Conservation (phyloP, 1,140 invertebrate species). For the Drosophila ohnishii region DNA sequence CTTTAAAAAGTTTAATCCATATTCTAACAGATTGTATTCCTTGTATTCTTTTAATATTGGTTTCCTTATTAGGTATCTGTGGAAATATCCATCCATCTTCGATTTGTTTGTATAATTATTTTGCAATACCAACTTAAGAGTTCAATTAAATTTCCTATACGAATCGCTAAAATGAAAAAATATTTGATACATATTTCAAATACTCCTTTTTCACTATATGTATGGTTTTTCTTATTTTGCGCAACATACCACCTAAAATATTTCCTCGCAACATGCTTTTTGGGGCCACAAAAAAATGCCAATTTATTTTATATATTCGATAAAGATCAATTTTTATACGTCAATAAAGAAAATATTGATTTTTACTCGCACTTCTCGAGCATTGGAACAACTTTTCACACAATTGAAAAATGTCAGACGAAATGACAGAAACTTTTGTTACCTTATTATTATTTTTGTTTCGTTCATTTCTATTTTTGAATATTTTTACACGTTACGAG, state of each 20-base stretch:
- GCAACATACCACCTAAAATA: not conserved
- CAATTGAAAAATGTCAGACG: conserved; percentile 41
- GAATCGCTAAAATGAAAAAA: not conserved
- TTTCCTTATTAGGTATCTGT: no score
- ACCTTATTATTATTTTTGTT: conserved; percentile 45
- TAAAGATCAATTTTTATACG: conserved; percentile 35
- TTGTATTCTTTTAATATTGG: no score
- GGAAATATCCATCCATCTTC: not conserved
- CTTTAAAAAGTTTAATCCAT: not conserved
- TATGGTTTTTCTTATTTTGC: not conserved
- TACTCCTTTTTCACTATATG: not conserved
- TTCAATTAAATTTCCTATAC: not conserved
- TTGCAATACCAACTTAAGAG: not conserved
- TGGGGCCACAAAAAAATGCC: conserved; percentile 14
- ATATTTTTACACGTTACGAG: conserved; percentile 37
- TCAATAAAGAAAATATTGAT: conserved; percentile 48
- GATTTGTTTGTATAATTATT: not conserved
- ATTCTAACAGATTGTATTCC: not conserved
- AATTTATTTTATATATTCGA: conserved; percentile 35
- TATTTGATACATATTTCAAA: not conserved
- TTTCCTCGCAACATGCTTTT: not conserved
- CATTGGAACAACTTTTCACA: conserved; percentile 32
- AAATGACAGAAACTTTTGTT: conserved; percentile 54
- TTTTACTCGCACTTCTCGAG: conserved; percentile 6
- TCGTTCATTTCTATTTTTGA: conserved; percentile 39